Evolutionary conservation across 2,888 invertebrate genomes (phyloP), one percentile per base, ranked within the genome.

Genomic region (Philhelius pedissequus): DNA sequence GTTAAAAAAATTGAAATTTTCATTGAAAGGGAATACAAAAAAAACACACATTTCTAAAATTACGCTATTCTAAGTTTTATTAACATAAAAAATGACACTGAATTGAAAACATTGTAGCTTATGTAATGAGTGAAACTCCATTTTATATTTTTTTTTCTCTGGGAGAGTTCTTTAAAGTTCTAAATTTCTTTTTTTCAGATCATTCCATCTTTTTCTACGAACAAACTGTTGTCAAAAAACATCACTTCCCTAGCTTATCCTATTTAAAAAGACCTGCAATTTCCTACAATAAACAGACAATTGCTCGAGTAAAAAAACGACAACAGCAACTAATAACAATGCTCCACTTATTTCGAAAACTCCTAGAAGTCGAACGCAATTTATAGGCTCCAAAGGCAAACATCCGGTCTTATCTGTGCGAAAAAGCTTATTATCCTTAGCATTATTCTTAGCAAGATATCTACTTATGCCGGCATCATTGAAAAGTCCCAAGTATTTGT

Each of bases 401-500:
- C 9, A 2, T 27, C 54, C 30, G 9, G 38, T 43, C 1, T 81
- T 54, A 8, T 8, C 54, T 5, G 69, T 64, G 1, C 15, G 9
- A 35, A 27, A 22, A 1, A 62, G 7, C 1, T 6, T 30, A 1
- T 13, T 25, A 18, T 56, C 20, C 4, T 62, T 69, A 0, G 70
- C 54, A 54, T 84, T 64, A 0, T 68, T 50, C 4, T 75, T 66
- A 3, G 75, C 74, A 18, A 88, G 38, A 22, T 76, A 22, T 7
- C 77, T 56, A 1, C 56, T 80, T 6, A 90, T 88, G 0, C 90
- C 90, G 0, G 88, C 78, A 9, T 84, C 74, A n/a, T 81, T 86
- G 3, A 90, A 71, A 18, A 87, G 86, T 69, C 87, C 87, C 0
- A 90, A 73, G 40, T 87, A 88, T 4, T 86, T 70, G 71, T 90